phyloP scores from a whole-genome alignment of 2,888 invertebrate species.

The Epistrophe eligans region DNA sequence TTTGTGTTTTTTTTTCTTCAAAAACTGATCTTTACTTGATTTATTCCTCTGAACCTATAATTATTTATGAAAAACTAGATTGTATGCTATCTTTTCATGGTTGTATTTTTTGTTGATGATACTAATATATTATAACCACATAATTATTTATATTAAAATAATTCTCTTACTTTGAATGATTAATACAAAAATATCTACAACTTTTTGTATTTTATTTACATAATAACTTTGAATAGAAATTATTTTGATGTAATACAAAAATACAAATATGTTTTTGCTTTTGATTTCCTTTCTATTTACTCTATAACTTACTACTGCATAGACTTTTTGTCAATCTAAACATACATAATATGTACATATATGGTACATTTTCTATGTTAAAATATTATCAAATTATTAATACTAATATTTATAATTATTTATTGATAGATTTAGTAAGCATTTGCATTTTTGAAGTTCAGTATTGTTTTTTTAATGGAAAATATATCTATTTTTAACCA shows the following conservation, averaged over 20 bases:
- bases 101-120: not conserved
- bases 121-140: not conserved
- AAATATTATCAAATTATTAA: not conserved
- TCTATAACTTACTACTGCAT: not conserved
- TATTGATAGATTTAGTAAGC: not conserved
- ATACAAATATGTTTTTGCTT: too few relatives aligned
- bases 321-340: not conserved
- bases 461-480: conserved; percentile 6
- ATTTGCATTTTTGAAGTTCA: not conserved
- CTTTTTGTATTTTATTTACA: not conserved
- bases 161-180: not conserved
- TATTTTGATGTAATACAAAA: not conserved
- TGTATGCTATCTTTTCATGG: not conserved
- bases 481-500: conserved; percentile 16
- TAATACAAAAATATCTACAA: not conserved
- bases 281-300: conserved; percentile 3
- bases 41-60: not conserved
- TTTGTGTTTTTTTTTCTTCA: conserved; percentile 19
- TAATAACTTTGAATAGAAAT: not conserved
- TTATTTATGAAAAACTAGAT: not conserved
- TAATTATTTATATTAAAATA: not conserved
- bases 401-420: not conserved
- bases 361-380: not conserved
- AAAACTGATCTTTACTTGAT: not conserved
- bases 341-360: not conserved